phyloP scores from a whole-genome alignment of 2,113 vertebrate species.

The Gallinago jamesoni region DNA sequence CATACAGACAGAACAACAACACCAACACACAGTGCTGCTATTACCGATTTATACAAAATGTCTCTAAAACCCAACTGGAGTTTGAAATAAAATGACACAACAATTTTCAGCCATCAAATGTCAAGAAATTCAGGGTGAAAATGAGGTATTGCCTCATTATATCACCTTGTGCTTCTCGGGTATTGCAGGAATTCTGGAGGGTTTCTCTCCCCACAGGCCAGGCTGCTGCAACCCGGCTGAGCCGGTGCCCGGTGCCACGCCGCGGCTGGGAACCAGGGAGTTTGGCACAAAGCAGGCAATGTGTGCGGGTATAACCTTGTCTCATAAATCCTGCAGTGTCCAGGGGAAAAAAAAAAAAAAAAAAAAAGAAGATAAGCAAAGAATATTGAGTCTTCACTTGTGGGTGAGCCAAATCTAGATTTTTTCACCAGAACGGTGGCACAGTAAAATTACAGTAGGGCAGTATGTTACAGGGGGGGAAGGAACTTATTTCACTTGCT shows the following conservation, averaged over 20 bases:
- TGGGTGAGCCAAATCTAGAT: background rate
- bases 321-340: background rate
- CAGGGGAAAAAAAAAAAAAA: background rate
- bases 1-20: background rate
- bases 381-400: background rate
- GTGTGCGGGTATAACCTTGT: background rate
- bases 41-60: background rate
- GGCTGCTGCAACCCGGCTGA: background rate
- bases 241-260: background rate
- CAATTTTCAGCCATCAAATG: background rate
- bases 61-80: background rate
- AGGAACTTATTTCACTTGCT: background rate
- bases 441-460: background rate
- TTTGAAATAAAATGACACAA: background rate
- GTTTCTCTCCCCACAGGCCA: background rate
- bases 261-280: background rate
- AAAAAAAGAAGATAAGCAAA: background rate
- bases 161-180: background rate
- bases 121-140: background rate
- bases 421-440: background rate
- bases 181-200: background rate
- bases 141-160: background rate
- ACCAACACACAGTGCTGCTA: slow-evolving; percentile 16
- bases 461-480: rapidly evolving
- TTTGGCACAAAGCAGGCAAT: background rate